Base-by-base conservation (phyloP, 2,888 invertebrate genomes). In the Amphipoea oculea region DNA sequence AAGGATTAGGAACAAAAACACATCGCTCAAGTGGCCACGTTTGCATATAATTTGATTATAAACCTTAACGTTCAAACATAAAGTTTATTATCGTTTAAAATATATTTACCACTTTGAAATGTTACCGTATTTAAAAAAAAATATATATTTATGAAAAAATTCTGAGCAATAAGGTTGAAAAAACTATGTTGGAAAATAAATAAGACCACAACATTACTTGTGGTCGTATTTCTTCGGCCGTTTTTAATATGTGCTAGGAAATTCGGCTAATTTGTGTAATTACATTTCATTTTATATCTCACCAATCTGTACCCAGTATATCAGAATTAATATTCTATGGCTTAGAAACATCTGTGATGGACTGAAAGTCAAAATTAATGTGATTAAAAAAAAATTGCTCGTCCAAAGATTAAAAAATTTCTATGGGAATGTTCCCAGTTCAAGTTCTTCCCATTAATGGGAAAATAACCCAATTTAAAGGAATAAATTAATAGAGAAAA, bases 391-490 rank as follows among this genome's bases (percentile, higher is more conserved):
- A 66, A 79, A 78, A 79, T 76, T 85, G 20, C 76, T 69, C 77
- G 45, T 82, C 89, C 90, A 89, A 89, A 89, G 87, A 89, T 86
- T 80, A 86, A 76, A 70, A 88, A 88, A 82, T 79, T 77, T 48
- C 6, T n/a, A 76, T 86, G 51, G 71, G 78, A 73, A 76, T 20
- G 45, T 89, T 79, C 76, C 80, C 79, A 85, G 73, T 79, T 81
- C 71, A 69, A 57, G n/a, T 76, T 76, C 11, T 70, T 74, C 67
- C 65, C 65, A 77, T 78, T 17, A 40, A 1, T 62, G 76, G 67
- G 62, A 75, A 70, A 40, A 42, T 63, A 57, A 67, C 67, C 75
- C 70, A 84, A 66, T 71, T 14, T 12, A 48, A 76, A 79, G 68
- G 11, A 76, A 54, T 77, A 76, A 70, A 74, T 67, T 36, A 69